Percentiles rank a stretch among this genome's conserved stretches.
Conservation (phyloP, 1,140 invertebrate species). For the Camponotus pennsylvanicus region DNA sequence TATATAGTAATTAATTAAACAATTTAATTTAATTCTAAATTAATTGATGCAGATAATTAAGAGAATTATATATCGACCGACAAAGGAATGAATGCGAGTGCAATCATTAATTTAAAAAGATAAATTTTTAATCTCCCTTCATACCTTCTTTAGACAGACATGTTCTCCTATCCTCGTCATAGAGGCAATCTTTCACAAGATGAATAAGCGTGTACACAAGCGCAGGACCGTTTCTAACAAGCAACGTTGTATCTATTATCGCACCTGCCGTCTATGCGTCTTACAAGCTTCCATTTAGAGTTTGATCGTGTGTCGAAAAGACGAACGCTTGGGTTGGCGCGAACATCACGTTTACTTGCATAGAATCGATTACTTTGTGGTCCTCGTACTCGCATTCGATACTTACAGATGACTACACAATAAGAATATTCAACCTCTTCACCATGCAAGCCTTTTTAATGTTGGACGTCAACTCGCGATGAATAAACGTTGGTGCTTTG, state of each 20-base stretch:
- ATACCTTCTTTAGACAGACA: not conserved
- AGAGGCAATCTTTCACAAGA: constrained; percentile 11
- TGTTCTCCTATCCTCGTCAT: not conserved
- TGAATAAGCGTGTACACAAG: constrained; percentile 48
- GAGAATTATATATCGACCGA: not conserved
- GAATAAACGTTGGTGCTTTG: constrained; percentile 51
- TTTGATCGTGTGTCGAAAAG: constrained; percentile 43
- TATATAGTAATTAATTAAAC: too few species aligned
- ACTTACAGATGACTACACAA: constrained; percentile 43
- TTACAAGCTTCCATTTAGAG: constrained; percentile 39
- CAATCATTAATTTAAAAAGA: not conserved
- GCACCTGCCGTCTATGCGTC: constrained; percentile 29
- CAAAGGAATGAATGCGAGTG: not conserved
- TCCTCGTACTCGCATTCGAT: constrained; percentile 14
- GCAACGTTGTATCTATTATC: constrained; percentile 40
- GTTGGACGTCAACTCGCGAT: constrained; percentile 18
- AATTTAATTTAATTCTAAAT: not conserved
- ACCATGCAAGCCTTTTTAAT: not conserved
- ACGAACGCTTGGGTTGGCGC: not conserved
- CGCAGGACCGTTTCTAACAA: constrained; percentile 44
- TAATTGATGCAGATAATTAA: not conserved
- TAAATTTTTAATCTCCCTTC: not conserved
- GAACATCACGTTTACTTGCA: not conserved
- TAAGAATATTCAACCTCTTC: constrained; percentile 21
- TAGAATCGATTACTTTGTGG: constrained; percentile 40